These are phyloP conservation scores for Cossypha caffra DNA, from an alignment of 2,797 vertebrate species.

Conservation along the genomic window DNA sequence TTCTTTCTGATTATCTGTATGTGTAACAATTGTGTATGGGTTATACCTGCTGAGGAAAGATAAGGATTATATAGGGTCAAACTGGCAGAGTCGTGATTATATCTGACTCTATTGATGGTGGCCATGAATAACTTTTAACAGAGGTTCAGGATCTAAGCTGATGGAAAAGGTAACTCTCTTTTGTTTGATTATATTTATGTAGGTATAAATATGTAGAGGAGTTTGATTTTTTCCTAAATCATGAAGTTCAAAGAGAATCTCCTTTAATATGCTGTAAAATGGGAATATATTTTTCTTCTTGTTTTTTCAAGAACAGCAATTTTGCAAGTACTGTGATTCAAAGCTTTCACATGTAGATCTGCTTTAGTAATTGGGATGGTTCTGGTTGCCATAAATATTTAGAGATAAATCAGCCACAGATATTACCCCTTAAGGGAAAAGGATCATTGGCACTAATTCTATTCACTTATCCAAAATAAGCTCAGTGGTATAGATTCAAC, in stretches of 20 bases:
- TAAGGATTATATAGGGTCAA: not conserved
- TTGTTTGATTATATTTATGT: not conserved
- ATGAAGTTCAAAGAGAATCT: not conserved
- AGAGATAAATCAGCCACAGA: not conserved
- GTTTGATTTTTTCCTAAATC: not conserved
- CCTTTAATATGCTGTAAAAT: not conserved
- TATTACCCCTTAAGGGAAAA: not conserved
- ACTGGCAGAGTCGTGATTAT: not conserved
- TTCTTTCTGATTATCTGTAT: not conserved
- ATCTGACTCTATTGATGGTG: not conserved
- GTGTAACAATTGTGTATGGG: not conserved
- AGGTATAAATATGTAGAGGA: not conserved
- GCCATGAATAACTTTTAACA: not conserved
- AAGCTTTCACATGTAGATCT: not conserved
- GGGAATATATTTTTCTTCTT: not conserved
- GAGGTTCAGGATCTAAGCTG: not conserved
- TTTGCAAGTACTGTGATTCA: not conserved
- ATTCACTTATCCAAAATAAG: not conserved
- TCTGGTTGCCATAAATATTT: not conserved
- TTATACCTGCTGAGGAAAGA: conserved; percentile 4
- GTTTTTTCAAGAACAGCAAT: not conserved
- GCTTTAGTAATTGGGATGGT: not conserved
- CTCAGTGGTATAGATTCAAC: not conserved
- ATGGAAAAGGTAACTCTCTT: not conserved
- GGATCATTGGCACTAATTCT: not conserved